Conservation (phyloP, 1,140 invertebrate genomes). For the Papilio polytes region DNA sequence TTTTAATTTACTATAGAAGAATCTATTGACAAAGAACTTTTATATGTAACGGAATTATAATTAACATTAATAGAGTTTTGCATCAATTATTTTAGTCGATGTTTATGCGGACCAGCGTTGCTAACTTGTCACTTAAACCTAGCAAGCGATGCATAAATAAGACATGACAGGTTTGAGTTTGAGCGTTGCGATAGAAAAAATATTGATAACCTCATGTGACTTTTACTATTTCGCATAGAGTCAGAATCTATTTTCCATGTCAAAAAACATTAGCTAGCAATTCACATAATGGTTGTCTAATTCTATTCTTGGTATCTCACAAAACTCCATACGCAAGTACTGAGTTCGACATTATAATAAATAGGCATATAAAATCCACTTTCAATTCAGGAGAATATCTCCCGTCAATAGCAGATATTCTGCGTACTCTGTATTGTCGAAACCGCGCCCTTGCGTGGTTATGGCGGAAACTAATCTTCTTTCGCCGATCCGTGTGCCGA, state of each 20-base stretch:
- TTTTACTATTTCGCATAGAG: neutral
- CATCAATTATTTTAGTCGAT: neutral
- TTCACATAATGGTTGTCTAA: neutral
- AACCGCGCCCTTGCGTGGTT: conserved; percentile 43
- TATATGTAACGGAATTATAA: neutral
- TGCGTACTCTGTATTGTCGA: conserved; percentile 36
- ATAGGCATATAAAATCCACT: conserved; percentile 28
- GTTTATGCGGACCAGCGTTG: neutral
- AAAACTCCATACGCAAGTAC: neutral
- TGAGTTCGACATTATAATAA: conserved; percentile 29
- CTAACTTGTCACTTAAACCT: neutral
- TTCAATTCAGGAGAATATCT: conserved; percentile 30
- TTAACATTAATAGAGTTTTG: conserved; percentile 20
- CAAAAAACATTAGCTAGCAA: no score
- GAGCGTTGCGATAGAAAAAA: conserved; percentile 11
- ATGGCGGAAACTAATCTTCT: conserved; percentile 62
- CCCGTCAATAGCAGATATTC: conserved; percentile 39
- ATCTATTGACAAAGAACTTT: neutral
- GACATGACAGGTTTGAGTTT: conserved; percentile 33
- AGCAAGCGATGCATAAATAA: conserved; percentile 17
- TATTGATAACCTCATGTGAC: neutral
- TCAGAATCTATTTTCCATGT: no score
- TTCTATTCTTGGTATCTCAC: neutral
- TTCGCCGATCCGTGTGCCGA: conserved; percentile 55
- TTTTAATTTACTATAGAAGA: neutral